A percentile compares a stretch with the other conserved stretches of the same genome.
phyloP scores from a whole-genome alignment of 2,888 invertebrate species.

The Sicus ferrugineus region DNA sequence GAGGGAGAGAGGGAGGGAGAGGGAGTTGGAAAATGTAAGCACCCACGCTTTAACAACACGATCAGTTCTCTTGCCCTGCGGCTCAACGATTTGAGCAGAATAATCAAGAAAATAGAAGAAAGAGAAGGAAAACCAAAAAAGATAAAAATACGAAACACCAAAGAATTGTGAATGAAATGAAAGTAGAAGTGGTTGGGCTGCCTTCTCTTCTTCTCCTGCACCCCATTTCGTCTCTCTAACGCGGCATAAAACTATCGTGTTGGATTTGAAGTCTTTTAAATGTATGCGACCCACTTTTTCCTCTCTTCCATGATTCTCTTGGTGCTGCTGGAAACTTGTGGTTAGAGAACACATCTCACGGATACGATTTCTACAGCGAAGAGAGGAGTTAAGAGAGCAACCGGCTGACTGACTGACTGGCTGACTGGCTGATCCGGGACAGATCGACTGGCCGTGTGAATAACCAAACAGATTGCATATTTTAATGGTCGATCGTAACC shows the following conservation, averaged over 20 bases:
- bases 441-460: background rate
- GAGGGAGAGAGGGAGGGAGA: too few relatives aligned
- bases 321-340: background rate
- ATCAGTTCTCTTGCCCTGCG: background rate
- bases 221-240: background rate
- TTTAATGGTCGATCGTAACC: background rate
- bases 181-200: conserved; percentile 11
- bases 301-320: too few relatives aligned
- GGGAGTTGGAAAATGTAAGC: background rate
- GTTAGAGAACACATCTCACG: background rate
- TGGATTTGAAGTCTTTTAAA: background rate
- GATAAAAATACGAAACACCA: too few relatives aligned
- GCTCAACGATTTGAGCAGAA: background rate
- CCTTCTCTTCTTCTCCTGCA: background rate
- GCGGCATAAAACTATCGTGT: background rate
- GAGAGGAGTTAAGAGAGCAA: conserved; percentile 4
- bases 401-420: conserved; percentile 13
- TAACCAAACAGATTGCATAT: background rate
- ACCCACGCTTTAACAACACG: conserved; percentile 6
- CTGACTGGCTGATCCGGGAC: conserved; percentile 7
- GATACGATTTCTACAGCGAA: background rate
- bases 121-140: background rate
- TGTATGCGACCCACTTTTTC: conserved; percentile 26
- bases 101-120: background rate
- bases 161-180: conserved; percentile 20